Evolutionary conservation across 2,113 vertebrate species (phyloP).

Genomic region (Turnix velox): DNA sequence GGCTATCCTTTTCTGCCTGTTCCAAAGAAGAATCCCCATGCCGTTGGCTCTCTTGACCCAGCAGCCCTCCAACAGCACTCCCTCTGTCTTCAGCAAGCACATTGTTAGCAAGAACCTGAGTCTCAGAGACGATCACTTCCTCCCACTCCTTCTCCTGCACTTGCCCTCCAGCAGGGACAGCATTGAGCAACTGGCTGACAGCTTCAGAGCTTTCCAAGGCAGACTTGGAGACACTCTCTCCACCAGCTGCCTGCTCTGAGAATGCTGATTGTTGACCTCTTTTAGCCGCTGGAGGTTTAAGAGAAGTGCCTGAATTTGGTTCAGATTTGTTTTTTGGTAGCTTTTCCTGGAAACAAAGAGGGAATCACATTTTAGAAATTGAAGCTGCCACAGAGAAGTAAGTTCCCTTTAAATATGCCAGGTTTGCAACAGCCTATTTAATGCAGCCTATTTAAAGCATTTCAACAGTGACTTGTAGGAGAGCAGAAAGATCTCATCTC

Average conservation of each 20-base stretch:
- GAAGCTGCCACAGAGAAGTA: not conserved
- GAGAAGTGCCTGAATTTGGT: slow-evolving; percentile 56
- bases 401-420: not conserved
- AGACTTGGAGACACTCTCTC: slow-evolving; percentile 45
- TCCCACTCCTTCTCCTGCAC: slow-evolving; percentile 73
- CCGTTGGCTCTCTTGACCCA: slow-evolving; percentile 12
- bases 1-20: slow-evolving; percentile 47
- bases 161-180: slow-evolving; percentile 51
- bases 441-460: not conserved
- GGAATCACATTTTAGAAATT: not conserved
- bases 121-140: slow-evolving; percentile 73
- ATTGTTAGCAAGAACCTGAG: slow-evolving; percentile 56
- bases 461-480: not conserved
- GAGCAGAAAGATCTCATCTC: not conserved
- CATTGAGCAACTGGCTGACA: slow-evolving; percentile 74
- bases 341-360: slow-evolving; percentile 71
- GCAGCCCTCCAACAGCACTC: not conserved
- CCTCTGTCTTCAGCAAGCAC: slow-evolving; percentile 34
- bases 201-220: slow-evolving; percentile 71
- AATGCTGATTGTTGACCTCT: slow-evolving; percentile 59
- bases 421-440: not conserved
- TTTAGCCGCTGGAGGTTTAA: slow-evolving; percentile 64
- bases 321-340: slow-evolving; percentile 74
- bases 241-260: slow-evolving; percentile 1
- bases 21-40: slow-evolving; percentile 31